Conservation (phyloP, 2,888 invertebrate genomes). For the Strigamia maritima region DNA sequence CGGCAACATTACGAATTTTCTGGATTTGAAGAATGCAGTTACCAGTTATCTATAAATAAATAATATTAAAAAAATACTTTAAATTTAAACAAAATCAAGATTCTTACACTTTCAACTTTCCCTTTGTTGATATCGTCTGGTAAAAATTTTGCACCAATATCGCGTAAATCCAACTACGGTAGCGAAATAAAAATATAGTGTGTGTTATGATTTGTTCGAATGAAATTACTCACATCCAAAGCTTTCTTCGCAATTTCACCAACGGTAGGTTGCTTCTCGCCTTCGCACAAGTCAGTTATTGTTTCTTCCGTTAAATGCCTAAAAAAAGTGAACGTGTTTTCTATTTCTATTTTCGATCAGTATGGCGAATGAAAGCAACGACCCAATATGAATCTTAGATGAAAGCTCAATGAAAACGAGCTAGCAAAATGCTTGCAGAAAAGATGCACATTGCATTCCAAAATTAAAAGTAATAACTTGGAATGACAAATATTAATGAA, state of each 20-base stretch:
- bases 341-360: background rate
- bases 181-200: constrained; percentile 39
- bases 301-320: constrained; percentile 44
- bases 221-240: constrained; percentile 43
- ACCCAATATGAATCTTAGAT: too few relatives aligned
- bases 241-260: constrained; percentile 43
- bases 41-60: constrained; percentile 56
- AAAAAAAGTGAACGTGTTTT: background rate
- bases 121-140: constrained; percentile 66
- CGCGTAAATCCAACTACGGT: constrained; percentile 67
- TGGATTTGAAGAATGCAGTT: constrained; percentile 74
- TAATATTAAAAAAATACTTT: constrained; percentile 39
- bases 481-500: background rate
- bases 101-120: constrained; percentile 52
- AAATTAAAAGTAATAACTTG: background rate
- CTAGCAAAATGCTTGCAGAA: background rate
- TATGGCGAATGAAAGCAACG: too few relatives aligned
- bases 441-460: background rate
- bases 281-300: constrained; percentile 42
- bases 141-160: constrained; percentile 72
- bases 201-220: constrained; percentile 3
- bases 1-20: constrained; percentile 81
- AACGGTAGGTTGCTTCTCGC: constrained; percentile 40
- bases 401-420: background rate
- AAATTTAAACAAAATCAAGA: background rate